phyloP scores from a whole-genome alignment of 2,888 invertebrate species.

The Plagodis pulveraria region DNA sequence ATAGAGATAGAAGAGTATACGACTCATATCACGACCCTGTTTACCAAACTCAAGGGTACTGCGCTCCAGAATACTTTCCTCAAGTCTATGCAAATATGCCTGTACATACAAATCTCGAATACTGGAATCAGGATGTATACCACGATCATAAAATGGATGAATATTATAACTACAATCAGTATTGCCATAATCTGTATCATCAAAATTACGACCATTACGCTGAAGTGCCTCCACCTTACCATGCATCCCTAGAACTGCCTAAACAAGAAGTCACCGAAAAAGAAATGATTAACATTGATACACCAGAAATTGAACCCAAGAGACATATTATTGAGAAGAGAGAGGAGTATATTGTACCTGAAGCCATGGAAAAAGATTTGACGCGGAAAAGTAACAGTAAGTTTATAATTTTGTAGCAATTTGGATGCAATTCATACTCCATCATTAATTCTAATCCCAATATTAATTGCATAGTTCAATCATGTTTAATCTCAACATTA shows the following conservation, averaged over 20 bases:
- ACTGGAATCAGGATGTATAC: constrained; percentile 68
- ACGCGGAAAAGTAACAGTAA: constrained; percentile 67
- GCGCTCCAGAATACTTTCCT: constrained; percentile 61
- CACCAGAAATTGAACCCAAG: constrained; percentile 31
- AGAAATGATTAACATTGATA: constrained; percentile 35
- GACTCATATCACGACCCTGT: constrained; percentile 57
- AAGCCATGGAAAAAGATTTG: constrained; percentile 31
- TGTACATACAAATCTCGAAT: constrained; percentile 64
- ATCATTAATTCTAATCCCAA: too few species aligned
- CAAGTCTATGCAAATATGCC: constrained; percentile 66
- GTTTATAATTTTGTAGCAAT: constrained; percentile 34
- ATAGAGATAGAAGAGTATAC: constrained; percentile 55
- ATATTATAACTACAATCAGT: constrained; percentile 69
- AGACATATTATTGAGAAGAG: constrained; percentile 23
- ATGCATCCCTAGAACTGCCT: constrained; percentile 41
- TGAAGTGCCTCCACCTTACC: constrained; percentile 43
- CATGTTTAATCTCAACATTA: too few species aligned
- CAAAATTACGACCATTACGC: constrained; percentile 66
- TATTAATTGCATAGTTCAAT: too few species aligned
- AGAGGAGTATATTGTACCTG: constrained; percentile 28
- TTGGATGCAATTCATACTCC: background rate
- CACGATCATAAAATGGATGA: constrained; percentile 72
- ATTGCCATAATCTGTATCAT: constrained; percentile 70
- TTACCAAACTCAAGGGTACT: constrained; percentile 60
- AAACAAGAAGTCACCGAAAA: constrained; percentile 46